Conservation (phyloP, 2,113 vertebrate species). For the Gymnobelideus leadbeateri region DNA sequence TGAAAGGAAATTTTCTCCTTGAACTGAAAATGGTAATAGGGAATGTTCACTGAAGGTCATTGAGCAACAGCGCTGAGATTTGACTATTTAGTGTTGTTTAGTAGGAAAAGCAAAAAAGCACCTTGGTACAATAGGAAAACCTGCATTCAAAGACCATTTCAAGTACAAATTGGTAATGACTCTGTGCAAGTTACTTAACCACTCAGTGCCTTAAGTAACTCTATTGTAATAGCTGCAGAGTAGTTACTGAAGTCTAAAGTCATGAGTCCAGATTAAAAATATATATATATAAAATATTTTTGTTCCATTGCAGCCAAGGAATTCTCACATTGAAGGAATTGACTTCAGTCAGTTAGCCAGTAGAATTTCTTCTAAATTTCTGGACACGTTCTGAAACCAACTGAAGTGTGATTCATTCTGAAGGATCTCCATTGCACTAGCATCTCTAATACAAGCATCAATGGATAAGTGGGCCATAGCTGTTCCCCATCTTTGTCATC, state of each 20-base stretch:
- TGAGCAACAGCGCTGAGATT: too few species aligned
- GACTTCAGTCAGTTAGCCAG: not conserved
- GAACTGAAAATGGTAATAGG: too few species aligned
- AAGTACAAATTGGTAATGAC: too few species aligned
- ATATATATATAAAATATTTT: not conserved
- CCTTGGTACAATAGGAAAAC: too few species aligned
- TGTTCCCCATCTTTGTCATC: not conserved
- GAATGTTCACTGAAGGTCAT: too few species aligned
- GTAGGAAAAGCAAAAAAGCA: too few species aligned
- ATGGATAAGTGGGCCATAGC: not conserved
- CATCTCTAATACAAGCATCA: conserved; percentile 17
- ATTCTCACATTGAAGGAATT: not conserved
- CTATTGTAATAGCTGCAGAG: too few species aligned
- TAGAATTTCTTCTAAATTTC: conserved; percentile 6
- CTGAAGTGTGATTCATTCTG: not conserved
- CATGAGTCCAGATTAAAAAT: not conserved
- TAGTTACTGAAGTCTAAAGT: not conserved
- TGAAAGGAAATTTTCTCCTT: too few species aligned
- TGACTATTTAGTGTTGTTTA: too few species aligned
- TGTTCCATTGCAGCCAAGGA: not conserved
- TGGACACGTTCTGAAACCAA: not conserved
- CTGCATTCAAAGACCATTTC: too few species aligned
- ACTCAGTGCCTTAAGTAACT: too few species aligned
- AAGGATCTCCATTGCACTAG: not conserved
- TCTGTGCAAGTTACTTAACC: too few species aligned